Conservation (phyloP, 1,140 invertebrate genomes). For the Heliconius nattereri region DNA sequence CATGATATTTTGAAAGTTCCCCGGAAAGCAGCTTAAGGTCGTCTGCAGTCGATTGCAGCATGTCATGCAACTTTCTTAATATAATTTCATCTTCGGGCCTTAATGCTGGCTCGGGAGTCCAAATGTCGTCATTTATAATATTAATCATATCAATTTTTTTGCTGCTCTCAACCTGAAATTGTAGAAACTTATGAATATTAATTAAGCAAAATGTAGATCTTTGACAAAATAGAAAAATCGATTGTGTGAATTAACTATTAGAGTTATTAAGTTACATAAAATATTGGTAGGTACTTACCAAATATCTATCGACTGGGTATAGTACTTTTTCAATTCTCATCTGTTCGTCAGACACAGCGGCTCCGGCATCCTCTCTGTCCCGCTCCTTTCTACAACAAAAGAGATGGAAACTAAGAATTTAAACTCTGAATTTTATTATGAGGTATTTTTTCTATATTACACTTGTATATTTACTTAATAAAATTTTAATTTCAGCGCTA, state of each 20-base stretch:
- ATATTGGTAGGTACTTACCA: constrained; percentile 56
- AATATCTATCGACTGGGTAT: constrained; percentile 78
- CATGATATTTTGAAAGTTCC: constrained; percentile 61
- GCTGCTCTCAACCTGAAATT: constrained; percentile 73
- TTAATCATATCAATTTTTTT: constrained; percentile 72
- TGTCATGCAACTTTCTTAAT: constrained; percentile 69
- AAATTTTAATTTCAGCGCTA: no score
- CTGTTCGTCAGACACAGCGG: constrained; percentile 76
- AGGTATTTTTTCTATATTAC: background rate
- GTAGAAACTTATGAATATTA: constrained; percentile 7
- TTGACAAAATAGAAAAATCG: no score
- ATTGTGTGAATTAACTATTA: background rate
- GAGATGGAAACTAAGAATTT: constrained; percentile 20
- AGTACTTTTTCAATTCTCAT: constrained; percentile 52
- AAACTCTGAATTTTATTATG: background rate
- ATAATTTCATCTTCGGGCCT: constrained; percentile 73
- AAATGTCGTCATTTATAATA: constrained; percentile 70
- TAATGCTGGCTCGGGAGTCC: constrained; percentile 67
- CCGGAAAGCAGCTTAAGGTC: constrained; percentile 72
- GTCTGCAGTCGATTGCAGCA: constrained; percentile 75
- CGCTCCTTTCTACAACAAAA: constrained; percentile 58
- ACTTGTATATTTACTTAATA: no score
- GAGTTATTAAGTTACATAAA: background rate
- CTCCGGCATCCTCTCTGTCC: constrained; percentile 68
- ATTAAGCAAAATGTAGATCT: background rate